These are phyloP conservation scores for Pseudochirops corinnae DNA, from an alignment of 2,797 vertebrate genomes.

Conservation along the genomic window DNA sequence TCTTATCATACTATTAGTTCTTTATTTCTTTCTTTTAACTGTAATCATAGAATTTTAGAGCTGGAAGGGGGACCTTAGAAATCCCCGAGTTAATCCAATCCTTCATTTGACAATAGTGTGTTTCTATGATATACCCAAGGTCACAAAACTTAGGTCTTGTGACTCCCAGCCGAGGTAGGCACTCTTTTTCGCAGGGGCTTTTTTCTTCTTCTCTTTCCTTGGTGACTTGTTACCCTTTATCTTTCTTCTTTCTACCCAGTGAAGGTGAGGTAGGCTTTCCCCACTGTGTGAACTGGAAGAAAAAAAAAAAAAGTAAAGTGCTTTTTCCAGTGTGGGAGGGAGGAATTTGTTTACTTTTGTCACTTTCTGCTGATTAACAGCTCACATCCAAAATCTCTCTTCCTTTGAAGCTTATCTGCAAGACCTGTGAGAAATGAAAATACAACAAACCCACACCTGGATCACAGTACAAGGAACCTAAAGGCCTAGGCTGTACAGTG, in stretches of 20 bases:
- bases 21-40: background rate
- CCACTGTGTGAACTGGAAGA: background rate
- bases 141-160: background rate
- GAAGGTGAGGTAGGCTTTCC: background rate
- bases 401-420: background rate
- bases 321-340: background rate
- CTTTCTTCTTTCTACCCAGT: background rate
- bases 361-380: background rate
- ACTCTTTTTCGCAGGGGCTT: background rate
- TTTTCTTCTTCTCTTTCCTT: background rate
- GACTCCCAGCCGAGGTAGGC: background rate
- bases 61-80: background rate
- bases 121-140: background rate
- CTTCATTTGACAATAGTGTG: background rate
- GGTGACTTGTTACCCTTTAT: background rate
- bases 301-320: background rate
- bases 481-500: background rate
- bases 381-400: background rate
- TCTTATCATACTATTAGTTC: slow-evolving; percentile 36
- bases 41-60: background rate
- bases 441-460: background rate
- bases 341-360: background rate
- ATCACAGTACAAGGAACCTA: background rate
- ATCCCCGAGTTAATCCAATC: background rate
- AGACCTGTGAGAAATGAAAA: background rate